A percentile compares a stretch with the other conserved stretches of the same genome.
Evolutionary conservation across 2,797 vertebrate species (phyloP).

Genomic region (Xyrichtys novacula): DNA sequence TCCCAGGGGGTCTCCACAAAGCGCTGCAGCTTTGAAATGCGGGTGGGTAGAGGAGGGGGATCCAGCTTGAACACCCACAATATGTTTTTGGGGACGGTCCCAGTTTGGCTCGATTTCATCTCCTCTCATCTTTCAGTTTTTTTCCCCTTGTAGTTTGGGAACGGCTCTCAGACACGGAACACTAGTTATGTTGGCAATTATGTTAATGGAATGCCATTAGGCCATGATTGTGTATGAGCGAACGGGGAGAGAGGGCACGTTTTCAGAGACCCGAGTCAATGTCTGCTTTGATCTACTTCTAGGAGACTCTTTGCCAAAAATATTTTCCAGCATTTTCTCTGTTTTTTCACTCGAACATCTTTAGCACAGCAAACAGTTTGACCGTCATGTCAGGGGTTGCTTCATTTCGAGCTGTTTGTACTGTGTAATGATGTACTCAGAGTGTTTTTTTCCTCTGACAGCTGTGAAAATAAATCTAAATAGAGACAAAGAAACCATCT

Average conservation of each 20-base stretch:
- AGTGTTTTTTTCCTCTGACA: constrained; percentile 64
- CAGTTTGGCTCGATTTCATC: constrained; percentile 75
- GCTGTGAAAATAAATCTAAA: constrained; percentile 77
- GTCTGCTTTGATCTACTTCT: constrained; percentile 90
- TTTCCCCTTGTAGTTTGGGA: constrained; percentile 87
- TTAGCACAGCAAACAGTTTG: constrained; percentile 52
- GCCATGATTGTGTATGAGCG: constrained; percentile 98
- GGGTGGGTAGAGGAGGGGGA: constrained; percentile 42
- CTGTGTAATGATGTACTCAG: constrained; percentile 73
- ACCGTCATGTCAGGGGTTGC: constrained; percentile 65
- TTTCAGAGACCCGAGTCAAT: constrained; percentile 80
- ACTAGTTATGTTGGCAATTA: constrained; percentile 98
- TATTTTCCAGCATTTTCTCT: constrained; percentile 60
- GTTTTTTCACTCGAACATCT: constrained; percentile 42
- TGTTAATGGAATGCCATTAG: constrained; percentile 99
- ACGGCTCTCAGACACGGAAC: constrained; percentile 95
- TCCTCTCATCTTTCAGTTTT: constrained; percentile 68
- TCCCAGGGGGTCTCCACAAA: constrained; percentile 81
- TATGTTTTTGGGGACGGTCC: constrained; percentile 78
- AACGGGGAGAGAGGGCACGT: constrained; percentile 92
- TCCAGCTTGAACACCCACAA: constrained; percentile 74
- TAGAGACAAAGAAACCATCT: constrained; percentile 80
- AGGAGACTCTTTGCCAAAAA: constrained; percentile 87
- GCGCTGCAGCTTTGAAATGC: constrained; percentile 75
- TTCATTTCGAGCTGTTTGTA: constrained; percentile 64